phyloP scores from a whole-genome alignment of 2,113 vertebrate genomes.

The Hippocampus barbouri region DNA sequence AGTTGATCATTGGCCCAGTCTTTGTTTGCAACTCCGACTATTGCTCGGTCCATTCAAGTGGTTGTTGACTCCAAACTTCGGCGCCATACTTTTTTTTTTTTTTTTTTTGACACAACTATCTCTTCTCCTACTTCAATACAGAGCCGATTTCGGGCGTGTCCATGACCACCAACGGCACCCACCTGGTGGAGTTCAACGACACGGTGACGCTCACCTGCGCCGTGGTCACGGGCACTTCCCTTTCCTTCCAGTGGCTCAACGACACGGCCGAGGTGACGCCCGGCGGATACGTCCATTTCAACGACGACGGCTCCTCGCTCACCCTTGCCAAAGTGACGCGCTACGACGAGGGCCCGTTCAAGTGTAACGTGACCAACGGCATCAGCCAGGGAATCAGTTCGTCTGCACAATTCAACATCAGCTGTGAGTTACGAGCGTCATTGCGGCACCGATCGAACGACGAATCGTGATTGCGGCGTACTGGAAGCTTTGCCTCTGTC shows the following conservation, averaged over 20 bases:
- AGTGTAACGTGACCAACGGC: constrained; percentile 59
- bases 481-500: no score
- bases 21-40: no score
- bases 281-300: constrained; percentile 22
- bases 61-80: no score
- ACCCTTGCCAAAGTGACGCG: constrained; percentile 48
- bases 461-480: not conserved
- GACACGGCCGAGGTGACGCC: constrained; percentile 27
- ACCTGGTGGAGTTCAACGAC: constrained; percentile 66
- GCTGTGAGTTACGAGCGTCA: constrained; percentile 59
- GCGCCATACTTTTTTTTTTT: no score
- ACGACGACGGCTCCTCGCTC: constrained; percentile 33
- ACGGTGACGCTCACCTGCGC: constrained; percentile 60
- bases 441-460: no score
- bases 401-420: constrained; percentile 52
- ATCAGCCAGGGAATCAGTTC: constrained; percentile 42
- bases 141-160: constrained; percentile 57
- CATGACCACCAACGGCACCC: constrained; percentile 24
- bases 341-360: constrained; percentile 50
- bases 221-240: constrained; percentile 38
- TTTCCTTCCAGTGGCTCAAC: constrained; percentile 54
- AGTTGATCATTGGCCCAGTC: no score
- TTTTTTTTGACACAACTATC: no score
- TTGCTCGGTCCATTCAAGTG: no score
- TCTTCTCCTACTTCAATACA: constrained; percentile 18